phyloP scores from a whole-genome alignment of 2,113 vertebrate genomes.

The Neoarius graeffei region DNA sequence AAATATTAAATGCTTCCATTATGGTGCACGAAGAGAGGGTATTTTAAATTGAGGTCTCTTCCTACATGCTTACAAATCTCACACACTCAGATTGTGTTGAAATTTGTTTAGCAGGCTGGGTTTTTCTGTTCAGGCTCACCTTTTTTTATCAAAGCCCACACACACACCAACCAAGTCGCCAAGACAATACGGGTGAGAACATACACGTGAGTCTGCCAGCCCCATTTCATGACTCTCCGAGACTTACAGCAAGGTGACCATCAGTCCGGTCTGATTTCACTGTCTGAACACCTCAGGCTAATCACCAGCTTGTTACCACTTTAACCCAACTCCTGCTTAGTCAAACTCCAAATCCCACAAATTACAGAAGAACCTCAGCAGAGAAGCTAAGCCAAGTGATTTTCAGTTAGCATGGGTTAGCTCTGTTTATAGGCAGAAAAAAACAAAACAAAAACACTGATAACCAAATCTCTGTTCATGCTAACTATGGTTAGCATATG shows the following conservation, averaged over 20 bases:
- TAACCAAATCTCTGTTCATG: background rate
- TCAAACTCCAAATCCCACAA: slow-evolving; percentile 13
- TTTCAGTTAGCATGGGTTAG: background rate
- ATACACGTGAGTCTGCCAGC: background rate
- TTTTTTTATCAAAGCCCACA: slow-evolving; percentile 8
- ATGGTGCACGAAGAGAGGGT: background rate
- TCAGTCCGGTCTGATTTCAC: slow-evolving; percentile 40
- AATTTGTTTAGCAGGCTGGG: background rate
- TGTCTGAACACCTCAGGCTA: slow-evolving; percentile 35
- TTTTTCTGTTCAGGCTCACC: background rate
- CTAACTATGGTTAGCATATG: background rate
- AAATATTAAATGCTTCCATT: slow-evolving; percentile 21
- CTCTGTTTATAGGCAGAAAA: too few species aligned
- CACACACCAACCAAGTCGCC: background rate
- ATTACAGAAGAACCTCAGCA: slow-evolving; percentile 13
- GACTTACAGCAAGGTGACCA: background rate
- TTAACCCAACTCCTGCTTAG: slow-evolving; percentile 11
- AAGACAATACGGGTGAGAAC: background rate
- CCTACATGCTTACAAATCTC: background rate
- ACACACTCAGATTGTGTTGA: background rate
- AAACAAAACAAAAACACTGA: background rate
- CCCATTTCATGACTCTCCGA: background rate
- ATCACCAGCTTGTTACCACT: slow-evolving; percentile 19
- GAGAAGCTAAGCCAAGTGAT: background rate
- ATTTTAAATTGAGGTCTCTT: background rate